Evolutionary conservation across 2,888 invertebrate species (phyloP), one percentile per base, ranked within the genome.

Genomic region (Helleia helle): DNA sequence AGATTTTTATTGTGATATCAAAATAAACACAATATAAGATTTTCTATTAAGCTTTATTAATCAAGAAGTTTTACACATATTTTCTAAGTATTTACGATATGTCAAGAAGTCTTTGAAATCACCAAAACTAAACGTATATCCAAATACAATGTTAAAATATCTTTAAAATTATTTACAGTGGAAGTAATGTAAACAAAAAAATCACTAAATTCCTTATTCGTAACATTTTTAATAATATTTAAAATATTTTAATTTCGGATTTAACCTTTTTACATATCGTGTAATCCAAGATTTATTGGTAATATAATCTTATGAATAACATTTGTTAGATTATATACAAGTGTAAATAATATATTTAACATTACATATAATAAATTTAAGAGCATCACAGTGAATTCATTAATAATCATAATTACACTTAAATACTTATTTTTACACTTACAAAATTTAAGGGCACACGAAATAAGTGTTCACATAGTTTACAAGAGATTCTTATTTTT

Each of bases 341-440:
- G 36, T 48, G 43, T 40, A 47, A 38, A 43, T 44, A 44, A 41
- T 46, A 48, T 54, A 48, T 49, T 59, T 55, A 60, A 58, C 56
- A 58, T 57, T 65, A 62, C 51, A 59, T 52, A 56, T 62, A 57
- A 60, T 61, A 66, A 62, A 58, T 65, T 70, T 71, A 53, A 69
- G 77, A 81, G 75, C 79, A 83, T 83, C 83, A 83, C 83, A 83
- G 83, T 80, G 75, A 73, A 75, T 79, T 77, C 66, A 66, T 70
- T 51, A 49, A 50, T 43, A 43, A 39, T 43, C 39, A 44, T 46
- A 44, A 37, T 49, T 45, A 51, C 36, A 46, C 43, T 24, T 36
- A 40, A 24, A 14, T n/a, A n/a, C n/a, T 22, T 40, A 28, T 37
- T 38, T 38, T 42, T 46, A 48, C 41, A 46, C 38, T 44, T 50